Percentiles rank a stretch among this genome's conserved stretches.
These are phyloP conservation scores for Drosophila jambulina DNA, from an alignment of 1,140 invertebrate species.

Conservation along the genomic window DNA sequence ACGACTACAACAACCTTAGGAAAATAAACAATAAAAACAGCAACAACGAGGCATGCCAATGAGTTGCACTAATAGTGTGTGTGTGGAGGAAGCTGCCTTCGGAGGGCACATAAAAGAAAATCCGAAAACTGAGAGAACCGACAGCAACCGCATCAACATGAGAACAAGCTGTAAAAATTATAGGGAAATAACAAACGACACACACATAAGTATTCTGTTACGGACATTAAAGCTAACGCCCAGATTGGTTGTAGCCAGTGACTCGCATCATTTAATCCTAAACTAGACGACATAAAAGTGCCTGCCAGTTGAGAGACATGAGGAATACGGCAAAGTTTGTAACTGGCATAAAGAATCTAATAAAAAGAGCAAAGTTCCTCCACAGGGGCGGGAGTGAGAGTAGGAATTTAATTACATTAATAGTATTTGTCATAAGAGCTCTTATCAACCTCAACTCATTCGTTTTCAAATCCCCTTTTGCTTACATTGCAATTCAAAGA, in stretches of 20 bases:
- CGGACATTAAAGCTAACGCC: slow-evolving; percentile 41
- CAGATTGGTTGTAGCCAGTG: slow-evolving; percentile 29
- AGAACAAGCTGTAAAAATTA: slow-evolving; percentile 80
- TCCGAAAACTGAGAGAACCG: slow-evolving; percentile 26
- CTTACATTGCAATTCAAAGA: slow-evolving; percentile 4
- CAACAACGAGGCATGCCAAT: slow-evolving; percentile 60
- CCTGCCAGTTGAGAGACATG: not conserved
- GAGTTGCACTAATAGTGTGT: slow-evolving; percentile 78
- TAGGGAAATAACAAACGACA: slow-evolving; percentile 68
- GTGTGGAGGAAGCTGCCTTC: slow-evolving; percentile 22
- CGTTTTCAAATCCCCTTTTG: slow-evolving; percentile 6
- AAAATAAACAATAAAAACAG: slow-evolving; percentile 49
- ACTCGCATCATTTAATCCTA: slow-evolving; percentile 41
- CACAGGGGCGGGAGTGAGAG: not conserved
- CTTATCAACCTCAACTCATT: not conserved
- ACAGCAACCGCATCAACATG: slow-evolving; percentile 45
- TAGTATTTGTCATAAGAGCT: not conserved
- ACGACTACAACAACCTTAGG: slow-evolving; percentile 51
- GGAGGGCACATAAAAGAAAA: slow-evolving; percentile 48
- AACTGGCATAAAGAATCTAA: slow-evolving; percentile 1
- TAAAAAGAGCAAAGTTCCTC: not conserved
- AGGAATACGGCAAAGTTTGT: not conserved
- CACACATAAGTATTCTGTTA: slow-evolving; percentile 40
- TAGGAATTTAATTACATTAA: not conserved
- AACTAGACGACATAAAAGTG: slow-evolving; percentile 30